phyloP scores from a whole-genome alignment of 1,140 invertebrate genomes.

The Penaeus vannamei region DNA sequence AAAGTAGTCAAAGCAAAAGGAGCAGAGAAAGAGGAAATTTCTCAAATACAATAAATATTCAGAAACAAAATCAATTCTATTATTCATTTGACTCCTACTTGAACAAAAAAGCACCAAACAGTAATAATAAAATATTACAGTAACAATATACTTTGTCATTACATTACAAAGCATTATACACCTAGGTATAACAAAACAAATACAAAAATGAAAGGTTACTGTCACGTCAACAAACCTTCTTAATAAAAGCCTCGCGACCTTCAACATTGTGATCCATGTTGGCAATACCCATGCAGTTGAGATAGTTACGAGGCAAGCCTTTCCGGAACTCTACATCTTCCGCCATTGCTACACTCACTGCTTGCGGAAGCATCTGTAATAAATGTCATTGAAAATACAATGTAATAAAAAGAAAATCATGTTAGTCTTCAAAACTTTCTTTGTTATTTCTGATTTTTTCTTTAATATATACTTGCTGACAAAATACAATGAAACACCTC shows the following conservation, averaged over 20 bases:
- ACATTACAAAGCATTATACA: background rate
- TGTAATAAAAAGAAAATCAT: background rate
- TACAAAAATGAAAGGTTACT: conserved; percentile 1
- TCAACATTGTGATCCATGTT: conserved; percentile 73
- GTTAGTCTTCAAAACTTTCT: background rate
- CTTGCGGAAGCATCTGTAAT: conserved; percentile 78
- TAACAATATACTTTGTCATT: background rate
- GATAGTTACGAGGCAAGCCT: conserved; percentile 86
- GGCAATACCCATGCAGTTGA: conserved; percentile 81
- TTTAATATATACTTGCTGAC: too few species aligned
- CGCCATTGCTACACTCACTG: conserved; percentile 81
- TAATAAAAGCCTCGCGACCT: conserved; percentile 75
- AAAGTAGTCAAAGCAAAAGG: too few species aligned
- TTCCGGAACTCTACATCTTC: conserved; percentile 82
- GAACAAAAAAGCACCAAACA: too few species aligned
- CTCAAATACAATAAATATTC: too few species aligned
- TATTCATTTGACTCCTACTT: too few species aligned
- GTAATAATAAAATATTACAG: background rate
- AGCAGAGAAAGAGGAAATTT: too few species aligned
- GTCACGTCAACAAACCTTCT: conserved; percentile 69
- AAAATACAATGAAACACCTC: too few species aligned
- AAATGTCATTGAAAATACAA: background rate
- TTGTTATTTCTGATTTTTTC: too few species aligned
- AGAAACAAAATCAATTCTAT: too few species aligned
- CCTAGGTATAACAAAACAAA: background rate